Evolutionary conservation across 2,888 invertebrate genomes (phyloP).

Genomic region (Polyommatus iphigenia): DNA sequence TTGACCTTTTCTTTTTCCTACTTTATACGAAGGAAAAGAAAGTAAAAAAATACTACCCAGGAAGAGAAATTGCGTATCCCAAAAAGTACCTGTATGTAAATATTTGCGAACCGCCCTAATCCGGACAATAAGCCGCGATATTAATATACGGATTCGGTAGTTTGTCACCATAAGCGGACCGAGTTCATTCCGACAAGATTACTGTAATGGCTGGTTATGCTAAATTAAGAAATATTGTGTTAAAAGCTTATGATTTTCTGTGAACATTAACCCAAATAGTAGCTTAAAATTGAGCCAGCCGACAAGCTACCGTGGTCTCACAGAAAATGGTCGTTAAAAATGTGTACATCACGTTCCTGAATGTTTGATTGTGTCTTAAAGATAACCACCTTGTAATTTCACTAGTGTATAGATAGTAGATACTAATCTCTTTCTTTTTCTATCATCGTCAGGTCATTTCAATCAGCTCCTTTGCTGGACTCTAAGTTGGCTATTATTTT

Average conservation of each 20-base stretch:
- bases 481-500: background rate
- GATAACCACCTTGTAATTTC: no score
- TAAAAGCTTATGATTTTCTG: conserved; percentile 1
- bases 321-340: no score
- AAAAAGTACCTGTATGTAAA: background rate
- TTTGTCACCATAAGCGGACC: background rate
- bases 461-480: no score
- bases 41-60: no score
- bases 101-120: background rate
- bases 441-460: no score
- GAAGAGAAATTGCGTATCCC: background rate
- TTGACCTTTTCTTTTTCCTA: no score
- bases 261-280: background rate
- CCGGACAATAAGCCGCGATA: background rate
- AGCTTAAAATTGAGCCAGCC: background rate
- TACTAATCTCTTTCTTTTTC: no score
- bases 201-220: background rate
- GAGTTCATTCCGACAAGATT: background rate
- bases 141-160: conserved; percentile 18
- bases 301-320: no score
- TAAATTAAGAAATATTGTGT: conserved; percentile 2
- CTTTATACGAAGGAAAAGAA: no score
- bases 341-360: no score
- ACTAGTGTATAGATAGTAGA: no score
- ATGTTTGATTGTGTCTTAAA: no score